These are phyloP conservation scores for Bovichtus diacanthus DNA, from an alignment of 2,797 vertebrate species.

Conservation along the genomic window DNA sequence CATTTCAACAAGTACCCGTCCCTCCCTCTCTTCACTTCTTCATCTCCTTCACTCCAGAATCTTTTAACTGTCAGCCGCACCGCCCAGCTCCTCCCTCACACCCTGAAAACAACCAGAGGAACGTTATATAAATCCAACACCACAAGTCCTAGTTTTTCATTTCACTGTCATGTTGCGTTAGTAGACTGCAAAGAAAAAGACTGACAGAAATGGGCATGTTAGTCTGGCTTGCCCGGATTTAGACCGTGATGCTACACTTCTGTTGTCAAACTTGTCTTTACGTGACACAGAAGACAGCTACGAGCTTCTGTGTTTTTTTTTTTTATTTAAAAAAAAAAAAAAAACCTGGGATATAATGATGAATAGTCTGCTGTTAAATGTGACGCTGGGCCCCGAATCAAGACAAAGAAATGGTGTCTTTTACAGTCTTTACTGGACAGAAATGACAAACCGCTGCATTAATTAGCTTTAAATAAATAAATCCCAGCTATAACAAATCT, in stretches of 20 bases:
- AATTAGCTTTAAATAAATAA: background rate
- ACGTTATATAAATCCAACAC: slow-evolving; percentile 53
- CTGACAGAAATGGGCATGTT: slow-evolving; percentile 53
- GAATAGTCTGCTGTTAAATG: background rate
- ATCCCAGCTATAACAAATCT: background rate
- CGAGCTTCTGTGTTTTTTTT: background rate
- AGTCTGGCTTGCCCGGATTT: slow-evolving; percentile 35
- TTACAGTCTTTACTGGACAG: background rate
- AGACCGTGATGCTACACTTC: slow-evolving; percentile 29
- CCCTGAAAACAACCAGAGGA: slow-evolving; percentile 45
- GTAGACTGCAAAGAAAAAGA: slow-evolving; percentile 32
- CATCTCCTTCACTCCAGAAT: slow-evolving; percentile 27
- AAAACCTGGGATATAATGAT: background rate
- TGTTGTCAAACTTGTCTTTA: slow-evolving; percentile 43
- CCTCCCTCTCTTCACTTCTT: background rate
- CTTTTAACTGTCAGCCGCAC: slow-evolving; percentile 35
- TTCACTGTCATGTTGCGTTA: slow-evolving; percentile 57
- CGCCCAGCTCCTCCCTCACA: slow-evolving; percentile 26
- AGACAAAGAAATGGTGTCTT: background rate
- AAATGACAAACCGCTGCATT: background rate
- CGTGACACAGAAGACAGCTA: slow-evolving; percentile 4
- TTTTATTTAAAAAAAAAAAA: background rate
- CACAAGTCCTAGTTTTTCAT: slow-evolving; percentile 49
- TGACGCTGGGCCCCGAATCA: background rate
- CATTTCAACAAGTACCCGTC: background rate